Evolutionary conservation across 2,113 vertebrate species (phyloP).

Genomic region (Nicator chloris): DNA sequence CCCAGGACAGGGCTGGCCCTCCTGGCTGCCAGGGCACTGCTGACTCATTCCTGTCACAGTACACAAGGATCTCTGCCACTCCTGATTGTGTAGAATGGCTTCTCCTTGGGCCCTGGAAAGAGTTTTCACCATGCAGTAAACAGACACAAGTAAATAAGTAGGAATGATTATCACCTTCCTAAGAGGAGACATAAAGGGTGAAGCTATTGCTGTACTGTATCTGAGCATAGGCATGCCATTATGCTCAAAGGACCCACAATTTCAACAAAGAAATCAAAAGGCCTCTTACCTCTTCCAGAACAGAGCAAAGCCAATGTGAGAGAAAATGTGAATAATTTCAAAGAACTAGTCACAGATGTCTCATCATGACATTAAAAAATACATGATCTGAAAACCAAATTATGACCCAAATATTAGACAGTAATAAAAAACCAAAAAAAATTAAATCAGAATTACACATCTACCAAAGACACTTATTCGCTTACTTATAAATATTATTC

Average conservation of each 20-base stretch:
- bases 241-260: background rate
- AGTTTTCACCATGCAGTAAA: background rate
- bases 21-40: background rate
- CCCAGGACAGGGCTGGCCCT: background rate
- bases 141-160: background rate
- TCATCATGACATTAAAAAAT: background rate
- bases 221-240: background rate
- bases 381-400: background rate
- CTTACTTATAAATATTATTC: background rate
- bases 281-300: background rate
- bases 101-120: background rate
- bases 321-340: background rate
- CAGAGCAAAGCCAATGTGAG: background rate
- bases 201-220: background rate
- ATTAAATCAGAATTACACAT: background rate
- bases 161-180: background rate
- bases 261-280: background rate
- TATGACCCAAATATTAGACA: background rate
- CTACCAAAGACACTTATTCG: background rate
- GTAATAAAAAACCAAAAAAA: background rate
- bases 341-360: background rate
- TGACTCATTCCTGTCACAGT: background rate
- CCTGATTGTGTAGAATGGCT: background rate
- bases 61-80: accelerated
- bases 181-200: background rate